Evolutionary conservation across 2,113 vertebrate genomes (phyloP).

Genomic region (Pluvianellus socialis): DNA sequence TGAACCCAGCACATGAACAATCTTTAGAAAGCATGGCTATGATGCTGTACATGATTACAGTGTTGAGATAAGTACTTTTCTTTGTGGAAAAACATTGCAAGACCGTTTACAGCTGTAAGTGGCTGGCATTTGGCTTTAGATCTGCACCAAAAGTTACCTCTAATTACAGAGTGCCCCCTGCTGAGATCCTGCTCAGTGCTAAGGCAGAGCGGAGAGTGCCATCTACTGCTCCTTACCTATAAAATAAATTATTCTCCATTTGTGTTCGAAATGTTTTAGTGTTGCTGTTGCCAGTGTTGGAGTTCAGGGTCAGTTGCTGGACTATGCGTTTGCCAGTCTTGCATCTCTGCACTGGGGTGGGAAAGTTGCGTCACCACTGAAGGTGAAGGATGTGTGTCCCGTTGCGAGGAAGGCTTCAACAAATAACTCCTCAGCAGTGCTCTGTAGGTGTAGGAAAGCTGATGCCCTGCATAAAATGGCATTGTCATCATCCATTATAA

Average conservation of each 20-base stretch:
- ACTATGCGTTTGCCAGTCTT: rapidly evolving
- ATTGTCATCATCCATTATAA: background rate
- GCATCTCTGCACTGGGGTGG: rapidly evolving
- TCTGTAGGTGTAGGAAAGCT: background rate
- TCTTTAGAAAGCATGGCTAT: background rate
- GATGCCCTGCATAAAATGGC: background rate
- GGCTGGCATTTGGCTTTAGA: background rate
- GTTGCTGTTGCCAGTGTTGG: background rate
- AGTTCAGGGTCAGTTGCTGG: background rate
- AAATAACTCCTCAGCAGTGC: background rate
- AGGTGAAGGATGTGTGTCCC: rapidly evolving
- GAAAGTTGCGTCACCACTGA: background rate
- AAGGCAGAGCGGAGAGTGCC: slow-evolving; percentile 48
- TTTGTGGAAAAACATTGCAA: background rate
- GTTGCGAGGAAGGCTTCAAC: background rate
- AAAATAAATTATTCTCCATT: background rate
- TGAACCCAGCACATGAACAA: background rate
- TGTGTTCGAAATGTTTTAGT: background rate
- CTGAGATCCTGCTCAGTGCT: background rate
- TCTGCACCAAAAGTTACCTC: background rate
- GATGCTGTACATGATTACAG: background rate
- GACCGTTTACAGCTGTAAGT: background rate
- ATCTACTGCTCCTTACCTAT: slow-evolving; percentile 47
- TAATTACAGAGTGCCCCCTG: slow-evolving; percentile 23
- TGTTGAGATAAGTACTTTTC: background rate